Evolutionary conservation across 2,113 vertebrate species (phyloP), one percentile per base, ranked within the genome.

Genomic region (Cyanoderma ruficeps): DNA sequence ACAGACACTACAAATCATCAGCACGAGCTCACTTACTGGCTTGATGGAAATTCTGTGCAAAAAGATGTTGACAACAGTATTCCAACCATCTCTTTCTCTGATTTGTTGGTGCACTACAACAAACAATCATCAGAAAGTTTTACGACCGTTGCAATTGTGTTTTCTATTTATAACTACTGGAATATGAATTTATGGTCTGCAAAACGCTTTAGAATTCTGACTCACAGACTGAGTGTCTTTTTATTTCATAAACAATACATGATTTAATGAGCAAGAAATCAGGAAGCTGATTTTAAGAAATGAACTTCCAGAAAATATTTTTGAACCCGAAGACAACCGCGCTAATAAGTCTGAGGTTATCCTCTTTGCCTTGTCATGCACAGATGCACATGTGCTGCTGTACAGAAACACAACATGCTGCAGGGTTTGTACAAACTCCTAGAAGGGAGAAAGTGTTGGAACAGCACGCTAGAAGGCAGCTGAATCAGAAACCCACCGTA

Each of bases 1-100:
- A 97, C 87, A 93, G 93, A 90, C 64, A 94, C 90, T 94, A 96
- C 67, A 97, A 96, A 94, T 96, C 96, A 97, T 91, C 89, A 81
- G 79, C 81, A 91, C n/a, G 44, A 89, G 92, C 91, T 94, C 94
- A 90, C 97, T 97, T 97, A 96, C 28, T 93, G 90, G 88, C 82
- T 96, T 44, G 7, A 61, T 96, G 89, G 84, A 97, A 97, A 95
- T 95, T 96, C 87, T 93, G 78, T 88, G 71, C 83, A 92, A 79
- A 90, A 96, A 94, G 53, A 97, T 96, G 91, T 87, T 96, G 92
- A 91, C 93, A 83, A 94, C 81, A 84, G 76, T 82, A 92, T 96
- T 91, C 87, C 79, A 93, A 76, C 89, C 67, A 80, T 85, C 95
- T 91, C 84, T 87, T 93, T 81, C 82, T 67, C 74, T 91, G 85